These are phyloP conservation scores for Phaethon lepturus DNA, from an alignment of 2,113 vertebrate genomes.

Conservation along the genomic window DNA sequence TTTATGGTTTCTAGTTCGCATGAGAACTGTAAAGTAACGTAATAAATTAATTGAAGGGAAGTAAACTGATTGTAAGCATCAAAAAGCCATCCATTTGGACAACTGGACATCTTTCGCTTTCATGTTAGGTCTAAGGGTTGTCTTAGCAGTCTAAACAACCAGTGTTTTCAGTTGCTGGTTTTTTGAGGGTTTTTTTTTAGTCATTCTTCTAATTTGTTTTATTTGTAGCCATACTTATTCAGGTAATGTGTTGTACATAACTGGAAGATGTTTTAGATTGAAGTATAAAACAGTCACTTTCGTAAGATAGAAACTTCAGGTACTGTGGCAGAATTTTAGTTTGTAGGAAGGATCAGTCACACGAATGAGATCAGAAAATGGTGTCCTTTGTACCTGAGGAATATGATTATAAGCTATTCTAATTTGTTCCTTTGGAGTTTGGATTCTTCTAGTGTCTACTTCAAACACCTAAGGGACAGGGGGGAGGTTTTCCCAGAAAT, in stretches of 20 bases:
- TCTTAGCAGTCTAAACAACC: neutral
- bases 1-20: neutral
- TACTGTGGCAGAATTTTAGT: neutral
- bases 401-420: neutral
- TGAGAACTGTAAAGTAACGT: neutral
- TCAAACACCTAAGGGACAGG: neutral
- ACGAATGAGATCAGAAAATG: neutral
- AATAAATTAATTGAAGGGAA: neutral
- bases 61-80: neutral
- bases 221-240: neutral
- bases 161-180: neutral
- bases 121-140: neutral
- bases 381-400: neutral
- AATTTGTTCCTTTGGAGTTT: neutral
- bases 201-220: neutral
- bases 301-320: neutral
- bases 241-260: neutral
- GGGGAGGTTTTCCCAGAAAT: neutral
- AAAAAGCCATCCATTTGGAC: neutral
- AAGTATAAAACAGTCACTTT: neutral
- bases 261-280: neutral
- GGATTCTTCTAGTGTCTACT: neutral
- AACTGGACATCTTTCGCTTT: neutral
- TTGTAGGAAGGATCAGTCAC: neutral
- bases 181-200: neutral